phyloP scores from a whole-genome alignment of 2,797 vertebrate species.

The Vespertilio murinus region DNA sequence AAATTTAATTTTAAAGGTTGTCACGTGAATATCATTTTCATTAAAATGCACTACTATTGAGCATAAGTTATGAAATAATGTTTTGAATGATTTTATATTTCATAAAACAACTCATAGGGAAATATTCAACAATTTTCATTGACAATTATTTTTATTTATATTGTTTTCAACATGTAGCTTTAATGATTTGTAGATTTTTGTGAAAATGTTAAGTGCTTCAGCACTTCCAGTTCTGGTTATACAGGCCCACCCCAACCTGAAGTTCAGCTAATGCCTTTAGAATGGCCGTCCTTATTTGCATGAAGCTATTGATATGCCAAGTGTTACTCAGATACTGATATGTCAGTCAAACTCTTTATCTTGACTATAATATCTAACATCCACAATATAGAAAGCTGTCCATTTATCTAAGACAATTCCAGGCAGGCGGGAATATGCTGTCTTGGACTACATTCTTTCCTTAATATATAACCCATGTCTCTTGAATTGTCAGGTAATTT shows the following conservation, averaged over 20 bases:
- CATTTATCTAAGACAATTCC: conserved; percentile 74
- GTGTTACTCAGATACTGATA: conserved; percentile 60
- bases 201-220: neutral
- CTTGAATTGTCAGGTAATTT: conserved; percentile 80
- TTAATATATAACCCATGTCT: conserved; percentile 79
- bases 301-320: conserved; percentile 62
- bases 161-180: neutral
- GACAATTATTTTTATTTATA: neutral
- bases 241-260: neutral
- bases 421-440: conserved; percentile 55
- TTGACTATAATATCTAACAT: conserved; percentile 72
- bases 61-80: neutral
- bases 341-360: conserved; percentile 75
- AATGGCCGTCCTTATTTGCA: conserved; percentile 68
- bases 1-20: neutral
- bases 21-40: neutral
- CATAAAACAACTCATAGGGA: neutral
- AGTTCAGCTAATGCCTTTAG: conserved; percentile 58
- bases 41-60: neutral
- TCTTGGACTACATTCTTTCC: conserved; percentile 61
- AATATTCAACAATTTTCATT: neutral
- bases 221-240: neutral
- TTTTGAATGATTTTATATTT: neutral
- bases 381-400: conserved; percentile 65
- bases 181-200: neutral